These are phyloP conservation scores for Irena cyanogastra DNA, from an alignment of 2,113 vertebrate genomes.

Conservation along the genomic window DNA sequence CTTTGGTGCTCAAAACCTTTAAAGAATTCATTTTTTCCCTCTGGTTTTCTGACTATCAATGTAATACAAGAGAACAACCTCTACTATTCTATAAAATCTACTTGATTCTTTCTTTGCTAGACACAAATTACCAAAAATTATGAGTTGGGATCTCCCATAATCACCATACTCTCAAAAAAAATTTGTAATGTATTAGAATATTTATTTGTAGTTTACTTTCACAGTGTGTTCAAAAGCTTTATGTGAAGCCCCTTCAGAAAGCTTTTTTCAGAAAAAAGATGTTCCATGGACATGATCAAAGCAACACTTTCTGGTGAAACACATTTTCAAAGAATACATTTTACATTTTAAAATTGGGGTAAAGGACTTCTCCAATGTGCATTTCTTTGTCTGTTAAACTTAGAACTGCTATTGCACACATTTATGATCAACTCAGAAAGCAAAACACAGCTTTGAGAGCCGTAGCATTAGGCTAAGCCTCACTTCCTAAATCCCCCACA, in stretches of 20 bases:
- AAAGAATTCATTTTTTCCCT: background rate
- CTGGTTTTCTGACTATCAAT: background rate
- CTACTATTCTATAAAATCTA: background rate
- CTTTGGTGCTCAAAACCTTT: background rate
- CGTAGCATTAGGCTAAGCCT: background rate
- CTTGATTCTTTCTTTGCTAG: background rate
- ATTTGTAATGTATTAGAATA: background rate
- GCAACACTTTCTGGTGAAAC: background rate
- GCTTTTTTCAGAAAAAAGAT: background rate
- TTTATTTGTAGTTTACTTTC: background rate
- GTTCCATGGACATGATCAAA: background rate
- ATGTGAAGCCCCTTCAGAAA: background rate
- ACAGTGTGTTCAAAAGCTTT: background rate
- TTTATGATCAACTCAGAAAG: background rate
- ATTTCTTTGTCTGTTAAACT: background rate
- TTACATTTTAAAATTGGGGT: background rate
- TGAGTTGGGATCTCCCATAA: background rate
- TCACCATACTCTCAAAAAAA: background rate
- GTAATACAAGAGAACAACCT: background rate
- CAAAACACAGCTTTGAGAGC: background rate
- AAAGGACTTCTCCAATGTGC: background rate
- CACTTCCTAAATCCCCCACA: background rate
- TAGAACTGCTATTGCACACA: background rate
- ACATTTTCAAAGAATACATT: background rate
- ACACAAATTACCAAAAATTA: background rate